Evolutionary conservation across 2,113 vertebrate species (phyloP), one percentile per base, ranked within the genome.

Genomic region (Rhea americana): DNA sequence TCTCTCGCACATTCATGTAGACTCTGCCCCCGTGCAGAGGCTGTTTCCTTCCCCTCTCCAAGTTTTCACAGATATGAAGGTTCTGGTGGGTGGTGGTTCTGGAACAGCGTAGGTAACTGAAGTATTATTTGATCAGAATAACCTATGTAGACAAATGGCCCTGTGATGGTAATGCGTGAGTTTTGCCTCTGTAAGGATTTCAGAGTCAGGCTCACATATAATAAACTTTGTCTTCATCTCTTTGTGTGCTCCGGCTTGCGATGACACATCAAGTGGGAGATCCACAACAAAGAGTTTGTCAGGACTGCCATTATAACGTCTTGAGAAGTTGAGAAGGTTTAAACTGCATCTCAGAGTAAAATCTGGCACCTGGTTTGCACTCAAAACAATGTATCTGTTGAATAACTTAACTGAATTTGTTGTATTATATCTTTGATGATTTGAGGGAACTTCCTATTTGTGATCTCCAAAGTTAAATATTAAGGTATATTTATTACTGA

Each of bases 61-160:
- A 19, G 14, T 75, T 89, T 82, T 77, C n/a, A 68, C 35, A 13
- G 26, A 39, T 62, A 35, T 76, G 58, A 66, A 76, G 67, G 62
- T 66, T 84, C 79, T 78, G 48, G 13, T 61, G 51, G 24, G 21
- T 73, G 51, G 65, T 90, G 37, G 14, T 90, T 90, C 76, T 86
- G 70, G 81, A 85, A 51, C 11, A 93, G 26, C 32, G 16, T n/a
- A 43, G 58, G 35, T 55, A 90, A 47, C 17, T 39, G 30, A 74
- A 76, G 10, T 50, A 26, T 59, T 17, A 20, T 65, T 53, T 75
- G 56, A 81, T 86, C 32, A 65, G 65, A 91, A 78, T 25, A 65
- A 11, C 56, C 78, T 81, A 61, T 35, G 41, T 48, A 48, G 61
- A 58, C 48, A 72, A 67, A 47, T 37, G 50, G 25, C 35, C 32